phyloP scores from a whole-genome alignment of 2,797 vertebrate species.

The Pelobates cultripes region DNA sequence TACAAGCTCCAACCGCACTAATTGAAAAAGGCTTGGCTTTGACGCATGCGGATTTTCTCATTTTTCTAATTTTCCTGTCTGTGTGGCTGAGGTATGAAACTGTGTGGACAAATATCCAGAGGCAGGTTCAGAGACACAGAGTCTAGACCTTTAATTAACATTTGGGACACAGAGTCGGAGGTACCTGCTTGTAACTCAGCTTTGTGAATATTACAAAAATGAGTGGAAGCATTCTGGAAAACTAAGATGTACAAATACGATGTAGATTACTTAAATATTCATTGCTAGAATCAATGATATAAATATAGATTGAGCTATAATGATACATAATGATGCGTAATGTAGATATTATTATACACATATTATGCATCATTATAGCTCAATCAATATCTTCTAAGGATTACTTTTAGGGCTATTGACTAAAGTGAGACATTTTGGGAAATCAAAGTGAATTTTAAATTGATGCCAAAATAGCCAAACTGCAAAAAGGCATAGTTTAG shows the following conservation, averaged over 20 bases:
- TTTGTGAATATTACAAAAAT: conserved; percentile 46
- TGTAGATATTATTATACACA: too few relatives aligned
- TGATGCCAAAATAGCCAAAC: too few relatives aligned
- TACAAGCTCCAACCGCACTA: conserved; percentile 49
- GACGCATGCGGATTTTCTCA: conserved; percentile 51
- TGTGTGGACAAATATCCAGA: conserved; percentile 63
- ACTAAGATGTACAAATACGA: conserved; percentile 28
- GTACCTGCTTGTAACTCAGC: conserved; percentile 58
- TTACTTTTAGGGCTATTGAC: too few relatives aligned
- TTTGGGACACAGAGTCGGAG: conserved; percentile 61
- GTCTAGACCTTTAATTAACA: conserved; percentile 70
- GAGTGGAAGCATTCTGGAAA: conserved; percentile 35
- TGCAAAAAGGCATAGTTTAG: too few relatives aligned
- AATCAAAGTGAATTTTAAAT: too few relatives aligned
- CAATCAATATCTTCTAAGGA: too few relatives aligned
- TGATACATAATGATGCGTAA: too few relatives aligned
- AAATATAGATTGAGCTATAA: too few relatives aligned
- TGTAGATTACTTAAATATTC: too few relatives aligned
- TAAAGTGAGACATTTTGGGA: too few relatives aligned
- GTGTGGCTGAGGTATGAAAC: conserved; percentile 61
- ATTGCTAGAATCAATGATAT: too few relatives aligned
- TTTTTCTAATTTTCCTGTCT: conserved; percentile 63
- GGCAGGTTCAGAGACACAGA: conserved; percentile 67
- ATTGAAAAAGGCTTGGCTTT: conserved; percentile 25
- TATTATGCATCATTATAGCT: too few relatives aligned